Evolutionary conservation across 2,888 invertebrate species (phyloP).

Genomic region (Lottia gigantea): DNA sequence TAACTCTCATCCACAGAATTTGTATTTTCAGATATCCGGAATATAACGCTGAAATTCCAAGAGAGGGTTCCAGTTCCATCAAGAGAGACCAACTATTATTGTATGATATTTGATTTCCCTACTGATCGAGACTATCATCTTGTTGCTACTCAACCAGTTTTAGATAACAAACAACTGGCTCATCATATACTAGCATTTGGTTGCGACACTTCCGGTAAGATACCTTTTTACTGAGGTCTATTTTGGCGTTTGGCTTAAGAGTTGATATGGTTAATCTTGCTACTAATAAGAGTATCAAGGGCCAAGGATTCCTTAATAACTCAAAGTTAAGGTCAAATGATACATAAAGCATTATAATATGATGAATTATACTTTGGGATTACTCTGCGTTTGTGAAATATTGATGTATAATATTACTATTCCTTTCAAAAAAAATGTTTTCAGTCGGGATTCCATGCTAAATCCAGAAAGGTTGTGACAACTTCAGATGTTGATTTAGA

Average conservation of each 20-base stretch:
- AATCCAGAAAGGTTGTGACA: no score
- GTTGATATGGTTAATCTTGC: no score
- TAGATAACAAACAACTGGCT: conserved; percentile 31
- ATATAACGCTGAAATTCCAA: conserved; percentile 12
- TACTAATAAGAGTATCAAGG: no score
- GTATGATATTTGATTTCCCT: conserved; percentile 34
- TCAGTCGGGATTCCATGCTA: no score
- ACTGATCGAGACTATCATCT: conserved; percentile 28
- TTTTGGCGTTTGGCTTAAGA: no score
- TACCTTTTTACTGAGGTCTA: no score
- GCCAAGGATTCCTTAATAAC: no score
- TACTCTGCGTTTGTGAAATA: no score
- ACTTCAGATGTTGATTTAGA: no score
- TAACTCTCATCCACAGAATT: no score
- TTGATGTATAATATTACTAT: background rate
- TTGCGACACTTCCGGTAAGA: conserved; percentile 25
- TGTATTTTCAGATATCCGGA: conserved; percentile 19
- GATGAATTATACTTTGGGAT: no score
- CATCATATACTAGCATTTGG: conserved; percentile 36
- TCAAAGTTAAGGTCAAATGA: no score
- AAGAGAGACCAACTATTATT: conserved; percentile 28
- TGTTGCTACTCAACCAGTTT: conserved; percentile 29
- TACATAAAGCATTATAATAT: background rate
- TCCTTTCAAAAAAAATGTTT: background rate
- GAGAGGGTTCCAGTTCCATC: conserved; percentile 22